Evolutionary conservation across 30 jellyfish, hydroid and myxozoan genomes (phyloP).

Genomic region (Aurelia aurita): DNA sequence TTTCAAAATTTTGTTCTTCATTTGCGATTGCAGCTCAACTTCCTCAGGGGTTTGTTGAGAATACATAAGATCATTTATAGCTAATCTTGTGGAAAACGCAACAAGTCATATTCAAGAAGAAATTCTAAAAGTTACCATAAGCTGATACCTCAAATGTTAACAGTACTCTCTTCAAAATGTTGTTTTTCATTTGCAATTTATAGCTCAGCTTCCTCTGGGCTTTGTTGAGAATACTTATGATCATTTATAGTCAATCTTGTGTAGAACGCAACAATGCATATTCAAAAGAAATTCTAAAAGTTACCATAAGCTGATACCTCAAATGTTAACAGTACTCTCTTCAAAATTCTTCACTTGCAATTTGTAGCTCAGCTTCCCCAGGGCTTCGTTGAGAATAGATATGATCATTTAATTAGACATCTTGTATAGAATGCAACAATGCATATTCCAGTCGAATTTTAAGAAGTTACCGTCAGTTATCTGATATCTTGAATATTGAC

Average conservation of each 20-base stretch:
- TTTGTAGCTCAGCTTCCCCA: constrained; percentile 39
- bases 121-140: no score
- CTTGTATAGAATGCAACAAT: not conserved
- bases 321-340: constrained; percentile 63
- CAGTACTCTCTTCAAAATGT: constrained; percentile 63
- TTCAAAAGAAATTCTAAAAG: no score
- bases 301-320: constrained; percentile 17
- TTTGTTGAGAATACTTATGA: constrained; percentile 63
- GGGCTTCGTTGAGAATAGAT: constrained; percentile 69
- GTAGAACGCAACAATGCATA: not conserved
- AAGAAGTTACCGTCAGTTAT: no score
- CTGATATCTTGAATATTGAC: constrained; percentile 70
- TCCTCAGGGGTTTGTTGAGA: constrained; percentile 69
- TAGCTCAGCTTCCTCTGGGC: constrained; percentile 68
- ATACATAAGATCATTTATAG: constrained; percentile 63
- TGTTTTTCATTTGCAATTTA: not conserved
- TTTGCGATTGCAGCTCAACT: constrained; percentile 6
- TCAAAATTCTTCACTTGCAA: constrained; percentile 25
- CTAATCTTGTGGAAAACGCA: not conserved
- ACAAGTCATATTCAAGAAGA: not conserved
- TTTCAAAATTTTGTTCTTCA: constrained; percentile 48
- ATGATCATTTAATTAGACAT: no score
- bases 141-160: constrained; percentile 53
- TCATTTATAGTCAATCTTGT: not conserved
- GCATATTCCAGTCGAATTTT: no score